Evolutionary conservation across 2,797 vertebrate species (phyloP).

Genomic region (Pseudochaenichthys georgianus): DNA sequence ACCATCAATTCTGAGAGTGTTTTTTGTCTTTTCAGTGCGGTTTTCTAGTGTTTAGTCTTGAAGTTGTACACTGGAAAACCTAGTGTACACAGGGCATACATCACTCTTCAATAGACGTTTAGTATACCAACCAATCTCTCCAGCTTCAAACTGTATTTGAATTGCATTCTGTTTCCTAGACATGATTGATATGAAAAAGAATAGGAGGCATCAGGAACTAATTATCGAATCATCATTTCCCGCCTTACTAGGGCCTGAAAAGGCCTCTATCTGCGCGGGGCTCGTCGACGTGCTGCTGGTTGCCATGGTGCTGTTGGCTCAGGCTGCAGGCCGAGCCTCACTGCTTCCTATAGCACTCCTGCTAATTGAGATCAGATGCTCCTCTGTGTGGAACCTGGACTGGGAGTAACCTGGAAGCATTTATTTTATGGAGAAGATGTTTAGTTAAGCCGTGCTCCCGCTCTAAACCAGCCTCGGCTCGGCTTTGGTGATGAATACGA

Average conservation of each 20-base stretch:
- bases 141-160: slow-evolving; percentile 47
- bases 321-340: slow-evolving; percentile 61
- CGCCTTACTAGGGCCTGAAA: slow-evolving; percentile 65
- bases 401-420: slow-evolving; percentile 93
- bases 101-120: slow-evolving; percentile 15
- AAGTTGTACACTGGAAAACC: slow-evolving; percentile 20
- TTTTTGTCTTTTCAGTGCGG: background rate
- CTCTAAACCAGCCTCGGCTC: slow-evolving; percentile 82
- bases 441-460: slow-evolving; percentile 84
- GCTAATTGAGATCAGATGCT: slow-evolving; percentile 93
- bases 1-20: background rate
- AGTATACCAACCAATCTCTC: slow-evolving; percentile 4
- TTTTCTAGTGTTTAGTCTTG: slow-evolving; percentile 19
- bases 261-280: slow-evolving; percentile 55
- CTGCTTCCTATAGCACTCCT: slow-evolving; percentile 80
- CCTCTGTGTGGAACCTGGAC: slow-evolving; percentile 84
- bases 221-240: slow-evolving; percentile 80
- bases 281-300: slow-evolving; percentile 55
- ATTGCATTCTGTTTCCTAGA: slow-evolving; percentile 55
- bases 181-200: slow-evolving; percentile 79
- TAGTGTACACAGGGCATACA: slow-evolving; percentile 8
- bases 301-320: slow-evolving; percentile 70
- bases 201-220: slow-evolving; percentile 79
- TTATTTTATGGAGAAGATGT: slow-evolving; percentile 93
- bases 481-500: slow-evolving; percentile 89